phyloP scores from a whole-genome alignment of 1,140 invertebrate genomes.

The Zaprionus lachaisei region DNA sequence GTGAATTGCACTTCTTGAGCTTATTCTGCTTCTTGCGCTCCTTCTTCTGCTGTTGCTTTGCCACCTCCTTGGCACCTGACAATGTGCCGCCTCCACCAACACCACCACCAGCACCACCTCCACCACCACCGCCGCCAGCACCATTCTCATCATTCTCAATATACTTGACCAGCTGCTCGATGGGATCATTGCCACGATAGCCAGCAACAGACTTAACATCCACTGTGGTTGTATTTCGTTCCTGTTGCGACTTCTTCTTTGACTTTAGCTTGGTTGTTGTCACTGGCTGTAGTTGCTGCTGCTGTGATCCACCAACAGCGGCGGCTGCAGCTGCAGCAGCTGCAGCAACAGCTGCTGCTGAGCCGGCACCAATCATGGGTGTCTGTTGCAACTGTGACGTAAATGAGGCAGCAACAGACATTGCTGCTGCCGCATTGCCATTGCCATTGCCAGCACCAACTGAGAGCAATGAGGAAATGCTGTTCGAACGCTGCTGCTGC shows the following conservation, averaged over 20 bases:
- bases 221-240: constrained; percentile 86
- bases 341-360: constrained; percentile 26
- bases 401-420: constrained; percentile 57
- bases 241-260: constrained; percentile 80
- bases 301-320: constrained; percentile 20
- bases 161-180: constrained; percentile 85
- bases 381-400: constrained; percentile 48
- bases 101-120: constrained; percentile 18
- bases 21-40: constrained; percentile 76
- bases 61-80: constrained; percentile 1
- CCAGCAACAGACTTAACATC: constrained; percentile 86
- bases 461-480: constrained; percentile 56
- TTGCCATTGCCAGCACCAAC: constrained; percentile 42
- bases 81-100: constrained; percentile 1
- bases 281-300: constrained; percentile 36
- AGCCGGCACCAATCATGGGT: constrained; percentile 4
- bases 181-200: constrained; percentile 86
- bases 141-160: constrained; percentile 82
- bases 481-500: constrained; percentile 55
- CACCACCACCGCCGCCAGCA: constrained; percentile 12
- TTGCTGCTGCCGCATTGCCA: constrained; percentile 44
- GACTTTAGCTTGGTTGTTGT: constrained; percentile 56
- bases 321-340: constrained; percentile 6
- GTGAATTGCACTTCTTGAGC: constrained; percentile 88
- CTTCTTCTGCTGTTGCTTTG: constrained; percentile 67